A percentile compares a stretch with the other conserved stretches of the same genome.
Conservation (phyloP, 1,140 invertebrate genomes). For the Aphis craccivora region DNA sequence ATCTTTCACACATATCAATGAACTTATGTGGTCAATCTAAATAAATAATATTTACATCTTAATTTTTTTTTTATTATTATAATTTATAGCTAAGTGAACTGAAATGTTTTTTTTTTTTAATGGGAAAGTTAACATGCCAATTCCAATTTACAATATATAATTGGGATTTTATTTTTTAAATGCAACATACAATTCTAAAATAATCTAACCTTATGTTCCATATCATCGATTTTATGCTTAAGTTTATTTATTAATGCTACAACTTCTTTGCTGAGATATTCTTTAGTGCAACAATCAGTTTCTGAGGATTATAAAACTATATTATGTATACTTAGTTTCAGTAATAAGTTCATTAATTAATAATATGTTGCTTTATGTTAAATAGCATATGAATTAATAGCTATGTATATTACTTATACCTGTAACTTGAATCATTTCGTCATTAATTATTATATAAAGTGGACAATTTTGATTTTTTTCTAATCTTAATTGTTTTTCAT, state of each 20-base stretch:
- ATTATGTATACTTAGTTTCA: not conserved
- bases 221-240: not conserved
- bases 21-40: slow-evolving; percentile 44
- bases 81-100: not conserved
- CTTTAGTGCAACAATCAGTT: not conserved
- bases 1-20: slow-evolving; percentile 34
- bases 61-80: not conserved
- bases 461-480: slow-evolving; percentile 28
- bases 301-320: not conserved
- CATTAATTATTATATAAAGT: slow-evolving; percentile 18
- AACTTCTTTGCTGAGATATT: slow-evolving; percentile 20
- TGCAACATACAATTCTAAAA: not conserved
- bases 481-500: not conserved
- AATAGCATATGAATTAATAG: not conserved
- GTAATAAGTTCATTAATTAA: not conserved
- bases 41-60: not conserved
- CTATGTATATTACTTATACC: not conserved
- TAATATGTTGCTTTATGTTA: not conserved
- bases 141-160: not conserved
- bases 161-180: not conserved
- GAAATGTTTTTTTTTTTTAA: no score
- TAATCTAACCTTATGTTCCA: slow-evolving; percentile 36
- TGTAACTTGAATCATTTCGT: slow-evolving; percentile 45
- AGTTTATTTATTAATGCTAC: slow-evolving; percentile 36
- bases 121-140: not conserved